Evolutionary conservation across 2,888 invertebrate species (phyloP).

Genomic region (Formica aserva): DNA sequence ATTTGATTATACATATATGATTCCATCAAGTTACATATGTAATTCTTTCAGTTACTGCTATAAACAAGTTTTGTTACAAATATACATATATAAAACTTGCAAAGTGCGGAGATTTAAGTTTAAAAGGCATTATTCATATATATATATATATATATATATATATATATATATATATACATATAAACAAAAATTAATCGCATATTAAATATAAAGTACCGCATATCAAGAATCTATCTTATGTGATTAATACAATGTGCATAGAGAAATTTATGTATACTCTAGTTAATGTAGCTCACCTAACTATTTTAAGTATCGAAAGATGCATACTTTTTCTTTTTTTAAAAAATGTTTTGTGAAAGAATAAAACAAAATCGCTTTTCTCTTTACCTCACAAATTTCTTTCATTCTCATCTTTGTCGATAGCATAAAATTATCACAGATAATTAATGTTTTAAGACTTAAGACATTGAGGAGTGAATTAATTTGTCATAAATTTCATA

Average conservation of each 20-base stretch:
- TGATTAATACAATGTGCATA: not conserved
- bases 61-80: too few relatives aligned
- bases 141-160: too few relatives aligned
- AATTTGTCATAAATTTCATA: not conserved
- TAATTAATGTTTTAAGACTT: not conserved
- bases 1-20: too few relatives aligned
- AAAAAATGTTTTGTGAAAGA: not conserved
- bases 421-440: not conserved
- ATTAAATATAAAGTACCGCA: not conserved
- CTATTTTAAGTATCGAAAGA: not conserved
- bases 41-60: too few relatives aligned
- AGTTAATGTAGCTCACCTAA: not conserved
- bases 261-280: not conserved
- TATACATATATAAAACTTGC: too few relatives aligned
- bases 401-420: slow-evolving; percentile 3
- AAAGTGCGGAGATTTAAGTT: too few relatives aligned
- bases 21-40: too few relatives aligned
- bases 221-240: not conserved
- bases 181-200: not conserved
- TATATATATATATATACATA: not conserved
- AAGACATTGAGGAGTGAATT: not conserved
- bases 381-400: not conserved
- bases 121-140: too few relatives aligned
- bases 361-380: not conserved
- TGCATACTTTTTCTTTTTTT: not conserved